phyloP scores from a whole-genome alignment of 2,797 vertebrate species.

The Anguilla pacifica region DNA sequence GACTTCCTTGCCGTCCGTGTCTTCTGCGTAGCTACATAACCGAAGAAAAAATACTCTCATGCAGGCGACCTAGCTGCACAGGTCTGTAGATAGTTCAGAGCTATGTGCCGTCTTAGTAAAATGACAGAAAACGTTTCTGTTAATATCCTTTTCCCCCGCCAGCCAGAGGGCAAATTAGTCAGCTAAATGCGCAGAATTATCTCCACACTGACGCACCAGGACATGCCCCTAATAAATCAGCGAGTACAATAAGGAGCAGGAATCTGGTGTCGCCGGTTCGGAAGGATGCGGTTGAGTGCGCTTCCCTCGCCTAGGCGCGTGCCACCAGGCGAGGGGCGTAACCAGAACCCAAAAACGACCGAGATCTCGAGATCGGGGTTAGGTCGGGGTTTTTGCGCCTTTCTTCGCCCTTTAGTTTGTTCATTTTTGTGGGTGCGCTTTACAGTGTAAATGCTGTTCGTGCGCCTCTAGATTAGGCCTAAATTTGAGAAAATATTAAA shows the following conservation, averaged over 20 bases:
- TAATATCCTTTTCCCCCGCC: not conserved
- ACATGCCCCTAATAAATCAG: not conserved
- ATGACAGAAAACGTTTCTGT: not conserved
- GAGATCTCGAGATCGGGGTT: too few relatives aligned
- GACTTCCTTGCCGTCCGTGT: too few relatives aligned
- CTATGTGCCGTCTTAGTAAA: not conserved
- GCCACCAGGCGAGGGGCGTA: too few relatives aligned
- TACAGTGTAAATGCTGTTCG: too few relatives aligned
- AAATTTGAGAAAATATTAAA: too few relatives aligned
- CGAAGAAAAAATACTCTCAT: too few relatives aligned
- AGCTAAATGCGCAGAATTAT: not conserved
- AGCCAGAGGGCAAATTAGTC: not conserved
- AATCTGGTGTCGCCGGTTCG: not conserved
- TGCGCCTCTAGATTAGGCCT: too few relatives aligned
- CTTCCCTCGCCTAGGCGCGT: not conserved
- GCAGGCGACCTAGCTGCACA: too few relatives aligned
- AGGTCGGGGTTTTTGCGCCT: too few relatives aligned
- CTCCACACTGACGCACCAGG: not conserved
- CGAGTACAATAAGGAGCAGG: not conserved
- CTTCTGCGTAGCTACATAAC: not conserved
- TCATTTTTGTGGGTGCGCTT: too few relatives aligned
- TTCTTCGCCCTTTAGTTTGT: too few relatives aligned
- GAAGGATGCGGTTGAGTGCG: not conserved
- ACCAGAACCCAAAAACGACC: too few relatives aligned
- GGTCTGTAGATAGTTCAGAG: not conserved